Percentiles rank a stretch among this genome's conserved stretches.
These are phyloP conservation scores for Phymorhynchus buccinoides DNA, from an alignment of 1,140 invertebrate genomes.

Conservation along the genomic window DNA sequence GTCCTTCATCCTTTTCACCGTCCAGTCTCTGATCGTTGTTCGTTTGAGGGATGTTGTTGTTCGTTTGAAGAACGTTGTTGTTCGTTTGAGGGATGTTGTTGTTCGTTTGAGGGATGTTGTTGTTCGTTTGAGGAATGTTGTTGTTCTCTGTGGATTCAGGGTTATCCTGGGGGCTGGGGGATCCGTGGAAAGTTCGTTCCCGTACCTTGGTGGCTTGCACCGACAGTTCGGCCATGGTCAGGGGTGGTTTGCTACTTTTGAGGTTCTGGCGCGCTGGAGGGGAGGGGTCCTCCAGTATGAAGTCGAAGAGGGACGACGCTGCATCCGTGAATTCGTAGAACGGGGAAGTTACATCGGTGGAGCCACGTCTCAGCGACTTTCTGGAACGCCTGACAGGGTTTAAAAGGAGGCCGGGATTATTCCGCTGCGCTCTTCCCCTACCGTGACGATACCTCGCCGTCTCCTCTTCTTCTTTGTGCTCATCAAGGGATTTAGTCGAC, in stretches of 20 bases:
- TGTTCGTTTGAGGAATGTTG: neutral
- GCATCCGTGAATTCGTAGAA: conserved; percentile 7
- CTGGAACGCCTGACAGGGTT: neutral
- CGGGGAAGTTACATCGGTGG: conserved; percentile 14
- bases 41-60: too few relatives aligned
- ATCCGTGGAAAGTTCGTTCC: neutral
- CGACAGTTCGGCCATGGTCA: conserved; percentile 40
- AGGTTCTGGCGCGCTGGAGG: neutral
- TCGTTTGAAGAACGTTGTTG: neutral
- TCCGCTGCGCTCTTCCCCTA: neutral
- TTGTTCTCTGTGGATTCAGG: neutral
- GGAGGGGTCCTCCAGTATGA: neutral
- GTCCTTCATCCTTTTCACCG: neutral
- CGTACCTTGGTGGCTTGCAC: conserved; percentile 20
- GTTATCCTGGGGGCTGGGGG: neutral
- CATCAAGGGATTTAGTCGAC: neutral
- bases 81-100: too few relatives aligned
- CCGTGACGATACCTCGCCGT: neutral
- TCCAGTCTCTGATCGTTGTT: neutral
- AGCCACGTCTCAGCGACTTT: neutral
- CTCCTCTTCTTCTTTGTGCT: neutral
- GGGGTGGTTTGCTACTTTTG: conserved; percentile 38
- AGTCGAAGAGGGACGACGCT: neutral
- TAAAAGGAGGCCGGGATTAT: neutral
- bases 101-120: too few relatives aligned